Conservation (phyloP, 2,113 vertebrate genomes). For the Rhea pennata region DNA sequence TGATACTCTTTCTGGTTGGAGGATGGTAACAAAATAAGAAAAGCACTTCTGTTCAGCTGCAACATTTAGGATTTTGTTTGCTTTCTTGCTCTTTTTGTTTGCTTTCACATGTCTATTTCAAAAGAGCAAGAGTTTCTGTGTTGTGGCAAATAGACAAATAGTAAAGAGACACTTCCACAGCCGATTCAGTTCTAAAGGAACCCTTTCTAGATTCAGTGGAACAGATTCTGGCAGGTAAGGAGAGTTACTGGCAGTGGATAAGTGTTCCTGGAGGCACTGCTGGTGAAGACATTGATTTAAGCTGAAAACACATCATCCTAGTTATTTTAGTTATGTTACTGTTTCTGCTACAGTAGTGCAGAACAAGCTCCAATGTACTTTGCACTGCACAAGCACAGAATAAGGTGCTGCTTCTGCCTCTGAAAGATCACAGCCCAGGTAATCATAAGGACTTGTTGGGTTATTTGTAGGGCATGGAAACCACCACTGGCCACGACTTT, state of each 20-base stretch:
- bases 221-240: conserved; percentile 20
- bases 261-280: not conserved
- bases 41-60: not conserved
- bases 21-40: not conserved
- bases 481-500: not conserved
- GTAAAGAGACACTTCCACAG: not conserved
- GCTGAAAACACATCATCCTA: not conserved
- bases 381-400: not conserved
- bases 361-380: not conserved
- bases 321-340: not conserved
- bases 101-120: not conserved
- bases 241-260: not conserved
- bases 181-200: not conserved
- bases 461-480: not conserved
- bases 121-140: not conserved
- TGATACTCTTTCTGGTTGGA: not conserved
- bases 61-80: not conserved
- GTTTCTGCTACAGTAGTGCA: not conserved
- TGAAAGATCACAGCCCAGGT: not conserved
- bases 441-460: not conserved
- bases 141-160: not conserved
- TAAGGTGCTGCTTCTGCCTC: not conserved
- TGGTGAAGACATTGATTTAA: not conserved
- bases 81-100: not conserved
- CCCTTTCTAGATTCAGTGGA: not conserved